These are phyloP conservation scores for Phaethon lepturus DNA, from an alignment of 2,113 vertebrate genomes.

Conservation along the genomic window DNA sequence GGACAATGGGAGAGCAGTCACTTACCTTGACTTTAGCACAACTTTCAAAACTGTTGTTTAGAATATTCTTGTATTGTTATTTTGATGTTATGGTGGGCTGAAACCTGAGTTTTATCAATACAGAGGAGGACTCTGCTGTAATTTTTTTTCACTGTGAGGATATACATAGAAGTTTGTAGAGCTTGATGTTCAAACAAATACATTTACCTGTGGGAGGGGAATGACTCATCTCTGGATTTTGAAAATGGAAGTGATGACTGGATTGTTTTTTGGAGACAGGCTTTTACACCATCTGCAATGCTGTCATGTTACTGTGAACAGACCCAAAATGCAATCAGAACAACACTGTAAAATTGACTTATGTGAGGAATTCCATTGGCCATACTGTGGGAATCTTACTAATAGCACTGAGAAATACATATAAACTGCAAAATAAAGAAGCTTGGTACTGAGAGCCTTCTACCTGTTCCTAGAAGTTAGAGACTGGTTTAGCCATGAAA, in stretches of 20 bases:
- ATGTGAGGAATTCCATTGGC: constrained; percentile 17
- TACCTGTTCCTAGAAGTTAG: not conserved
- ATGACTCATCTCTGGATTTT: constrained; percentile 56
- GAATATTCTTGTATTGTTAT: not conserved
- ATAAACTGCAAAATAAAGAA: not conserved
- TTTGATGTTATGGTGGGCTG: not conserved
- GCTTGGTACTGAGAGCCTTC: not conserved
- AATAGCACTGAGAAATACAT: not conserved
- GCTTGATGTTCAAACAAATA: constrained; percentile 20
- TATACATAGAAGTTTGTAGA: constrained; percentile 4
- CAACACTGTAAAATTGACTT: not conserved
- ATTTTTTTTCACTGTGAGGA: not conserved
- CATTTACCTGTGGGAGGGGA: constrained; percentile 51
- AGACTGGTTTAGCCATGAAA: not conserved
- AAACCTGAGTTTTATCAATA: not conserved
- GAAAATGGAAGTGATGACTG: constrained; percentile 57
- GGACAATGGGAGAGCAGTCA: not conserved
- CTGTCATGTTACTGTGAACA: constrained; percentile 53
- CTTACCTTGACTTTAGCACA: not conserved
- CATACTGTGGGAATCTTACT: not conserved
- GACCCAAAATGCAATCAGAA: not conserved
- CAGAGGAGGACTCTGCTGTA: not conserved
- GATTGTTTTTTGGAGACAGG: constrained; percentile 50
- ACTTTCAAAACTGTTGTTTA: not conserved
- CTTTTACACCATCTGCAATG: constrained; percentile 49